A percentile compares a stretch with the other conserved stretches of the same genome.
These are phyloP conservation scores for Rhinichthys klamathensis DNA, from an alignment of 2,113 vertebrate species.

Conservation along the genomic window DNA sequence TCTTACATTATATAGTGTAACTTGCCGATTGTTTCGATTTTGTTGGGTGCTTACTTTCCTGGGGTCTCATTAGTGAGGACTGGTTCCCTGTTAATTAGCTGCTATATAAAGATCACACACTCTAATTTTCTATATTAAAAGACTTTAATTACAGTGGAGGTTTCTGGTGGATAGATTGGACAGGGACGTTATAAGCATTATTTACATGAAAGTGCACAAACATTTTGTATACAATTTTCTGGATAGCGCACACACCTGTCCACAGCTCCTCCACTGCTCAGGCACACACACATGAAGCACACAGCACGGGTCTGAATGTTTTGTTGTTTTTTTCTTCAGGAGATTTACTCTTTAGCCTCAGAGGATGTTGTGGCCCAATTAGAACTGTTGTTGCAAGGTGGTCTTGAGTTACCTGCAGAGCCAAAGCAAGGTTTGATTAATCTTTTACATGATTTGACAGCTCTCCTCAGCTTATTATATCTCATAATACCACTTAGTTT, in stretches of 20 bases:
- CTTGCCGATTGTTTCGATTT: not conserved
- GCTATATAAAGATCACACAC: slow-evolving; percentile 43
- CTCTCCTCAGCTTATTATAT: not conserved
- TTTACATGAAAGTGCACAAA: slow-evolving; percentile 34
- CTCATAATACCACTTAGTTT: not conserved
- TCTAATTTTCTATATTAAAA: slow-evolving; percentile 37
- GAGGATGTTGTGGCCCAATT: slow-evolving; percentile 32
- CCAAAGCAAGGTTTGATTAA: not conserved
- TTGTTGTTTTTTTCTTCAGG: not conserved
- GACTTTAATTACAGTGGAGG: slow-evolving; percentile 36
- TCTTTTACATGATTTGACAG: not conserved
- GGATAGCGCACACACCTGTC: not conserved
- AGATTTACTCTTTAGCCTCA: slow-evolving; percentile 28
- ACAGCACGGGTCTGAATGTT: too few relatives aligned
- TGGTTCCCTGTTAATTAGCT: slow-evolving; percentile 37
- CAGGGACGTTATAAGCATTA: not conserved
- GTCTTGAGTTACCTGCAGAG: not conserved
- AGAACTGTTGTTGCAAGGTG: slow-evolving; percentile 15
- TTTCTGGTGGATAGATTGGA: slow-evolving; percentile 22
- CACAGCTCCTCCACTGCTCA: not conserved
- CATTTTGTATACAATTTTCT: slow-evolving; percentile 8
- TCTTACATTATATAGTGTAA: not conserved
- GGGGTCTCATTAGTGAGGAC: slow-evolving; percentile 11
- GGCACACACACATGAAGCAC: not conserved
- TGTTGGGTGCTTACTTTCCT: slow-evolving; percentile 3